Evolutionary conservation across 1,140 invertebrate species (phyloP), one percentile per base, ranked within the genome.

Genomic region (Scylla paramamosain): DNA sequence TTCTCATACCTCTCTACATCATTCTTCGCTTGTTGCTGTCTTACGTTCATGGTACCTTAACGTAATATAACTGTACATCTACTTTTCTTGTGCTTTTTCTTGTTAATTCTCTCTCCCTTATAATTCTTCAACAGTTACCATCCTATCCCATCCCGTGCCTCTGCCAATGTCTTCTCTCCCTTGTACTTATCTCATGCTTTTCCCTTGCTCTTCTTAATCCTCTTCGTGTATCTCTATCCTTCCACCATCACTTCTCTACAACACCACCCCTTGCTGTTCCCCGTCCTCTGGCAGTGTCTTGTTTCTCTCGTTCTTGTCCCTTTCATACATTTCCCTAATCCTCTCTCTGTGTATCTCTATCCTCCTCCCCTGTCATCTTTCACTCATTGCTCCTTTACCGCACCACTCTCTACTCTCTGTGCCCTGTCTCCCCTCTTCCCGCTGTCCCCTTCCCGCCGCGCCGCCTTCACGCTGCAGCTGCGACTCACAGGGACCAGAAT

Each of bases 381-480:
- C 86, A 14, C 84, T 12, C 39, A 39, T 6, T 59, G 52, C 52
- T 59, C n/a, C 67, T 77, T 59, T 59, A 59, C 10, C 10, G 52
- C 16, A 59, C 52, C 52, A 14, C 52, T 20, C 52, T 20, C 52
- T 20, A 59, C 52, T n/a, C 25, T 25, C n/a, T 77, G 20, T 77
- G 0, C 67, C 67, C 25, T 20, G 20, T 20, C 67, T 3, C 25
- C 67, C 25, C 67, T 77, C n/a, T 77, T n/a, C 67, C n/a, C 25
- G 8, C 20, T n/a, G 20, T 77, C 67, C 67, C 67, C 25, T 77
- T 20, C 67, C 67, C 67, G 67, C 25, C 25, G n/a, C 67, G n/a
- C 48, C 10, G 28, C 88, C 88, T 12, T 89, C 45, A 89, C 90
- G 28, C 67, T 77, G 84, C 94, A 95, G 59, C 94, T 95, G 93